These are phyloP conservation scores for Nomada ruficornis DNA, from an alignment of 2,888 invertebrate genomes.

Conservation along the genomic window DNA sequence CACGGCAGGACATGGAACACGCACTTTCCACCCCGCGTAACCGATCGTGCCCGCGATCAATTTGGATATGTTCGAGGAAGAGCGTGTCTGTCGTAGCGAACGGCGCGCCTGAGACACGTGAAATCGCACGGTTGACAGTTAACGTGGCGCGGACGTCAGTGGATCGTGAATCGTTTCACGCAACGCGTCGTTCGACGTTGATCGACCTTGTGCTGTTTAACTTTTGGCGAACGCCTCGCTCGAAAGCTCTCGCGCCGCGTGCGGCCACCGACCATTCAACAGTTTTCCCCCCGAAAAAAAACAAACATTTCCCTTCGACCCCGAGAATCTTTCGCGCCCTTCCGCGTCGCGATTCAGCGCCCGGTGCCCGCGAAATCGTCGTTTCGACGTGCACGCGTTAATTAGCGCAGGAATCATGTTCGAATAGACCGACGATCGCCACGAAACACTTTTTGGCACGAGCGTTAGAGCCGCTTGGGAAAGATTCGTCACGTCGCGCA, in stretches of 20 bases:
- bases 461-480: slow-evolving; percentile 23
- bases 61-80: slow-evolving; percentile 17
- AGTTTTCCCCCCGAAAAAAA: background rate
- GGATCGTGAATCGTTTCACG: slow-evolving; percentile 47
- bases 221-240: slow-evolving; percentile 56
- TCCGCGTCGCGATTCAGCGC: background rate
- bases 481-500: slow-evolving; percentile 38
- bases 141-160: slow-evolving; percentile 48
- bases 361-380: background rate
- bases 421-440: background rate
- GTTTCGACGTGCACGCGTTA: slow-evolving; percentile 14
- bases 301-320: no score
- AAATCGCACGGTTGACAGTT: slow-evolving; percentile 62
- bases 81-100: slow-evolving; percentile 14
- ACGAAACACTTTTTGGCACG: slow-evolving; percentile 49
- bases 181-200: slow-evolving; percentile 36
- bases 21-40: slow-evolving; percentile 41
- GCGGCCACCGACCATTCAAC: background rate
- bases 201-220: slow-evolving; percentile 67
- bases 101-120: slow-evolving; percentile 56
- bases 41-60: slow-evolving; percentile 20
- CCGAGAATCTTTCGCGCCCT: no score
- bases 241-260: slow-evolving; percentile 23
- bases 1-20: slow-evolving; percentile 57
- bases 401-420: background rate